Conservation (phyloP, 2,888 invertebrate species). For the Cacoxenus indagator region DNA sequence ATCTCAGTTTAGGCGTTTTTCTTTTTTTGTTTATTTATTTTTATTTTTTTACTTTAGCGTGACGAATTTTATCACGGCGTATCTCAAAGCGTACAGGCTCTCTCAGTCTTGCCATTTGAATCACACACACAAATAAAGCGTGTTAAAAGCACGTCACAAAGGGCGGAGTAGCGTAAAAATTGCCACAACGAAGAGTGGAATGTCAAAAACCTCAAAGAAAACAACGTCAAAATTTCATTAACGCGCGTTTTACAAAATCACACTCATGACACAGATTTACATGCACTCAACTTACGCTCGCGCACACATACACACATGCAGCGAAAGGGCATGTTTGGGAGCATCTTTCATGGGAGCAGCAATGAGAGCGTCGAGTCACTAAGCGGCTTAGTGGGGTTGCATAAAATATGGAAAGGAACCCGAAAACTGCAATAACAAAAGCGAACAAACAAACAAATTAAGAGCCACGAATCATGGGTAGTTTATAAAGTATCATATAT, state of each 20-base stretch:
- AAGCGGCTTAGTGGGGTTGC: slow-evolving; percentile 58
- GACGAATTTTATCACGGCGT: not conserved
- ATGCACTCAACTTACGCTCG: slow-evolving; percentile 17
- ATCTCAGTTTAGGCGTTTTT: not conserved
- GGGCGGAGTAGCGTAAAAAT: not conserved
- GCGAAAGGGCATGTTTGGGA: no score
- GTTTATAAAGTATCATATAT: no score
- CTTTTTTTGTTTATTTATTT: no score
- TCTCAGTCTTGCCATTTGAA: not conserved
- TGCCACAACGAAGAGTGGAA: not conserved
- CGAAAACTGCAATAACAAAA: slow-evolving; percentile 10
- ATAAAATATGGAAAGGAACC: slow-evolving; percentile 21
- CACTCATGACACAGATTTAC: slow-evolving; percentile 16
- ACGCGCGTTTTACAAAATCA: slow-evolving; percentile 40
- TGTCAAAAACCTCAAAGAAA: slow-evolving; percentile 21
- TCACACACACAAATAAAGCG: not conserved
- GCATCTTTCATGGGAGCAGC: slow-evolving; percentile 5
- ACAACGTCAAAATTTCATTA: slow-evolving; percentile 58
- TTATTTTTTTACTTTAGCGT: no score
- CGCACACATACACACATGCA: slow-evolving; percentile 21
- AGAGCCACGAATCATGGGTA: not conserved
- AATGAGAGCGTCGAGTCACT: slow-evolving; percentile 29
- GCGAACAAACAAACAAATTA: slow-evolving; percentile 1
- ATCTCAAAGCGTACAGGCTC: not conserved
- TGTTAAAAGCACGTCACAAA: not conserved